phyloP scores from a whole-genome alignment of 1,140 invertebrate species.

The Eurosta solidaginis region DNA sequence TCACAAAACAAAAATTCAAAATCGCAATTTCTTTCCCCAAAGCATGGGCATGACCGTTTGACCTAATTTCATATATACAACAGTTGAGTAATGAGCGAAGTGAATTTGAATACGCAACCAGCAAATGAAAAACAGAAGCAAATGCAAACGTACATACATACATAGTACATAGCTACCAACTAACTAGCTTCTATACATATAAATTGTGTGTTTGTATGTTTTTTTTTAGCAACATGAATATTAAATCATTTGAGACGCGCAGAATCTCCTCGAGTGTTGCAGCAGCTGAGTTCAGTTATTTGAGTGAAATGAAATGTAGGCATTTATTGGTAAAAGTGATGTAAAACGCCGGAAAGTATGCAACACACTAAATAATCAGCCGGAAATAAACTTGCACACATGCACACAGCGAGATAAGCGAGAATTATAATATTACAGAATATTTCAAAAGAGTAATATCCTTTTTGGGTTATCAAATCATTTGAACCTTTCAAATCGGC shows the following conservation, averaged over 20 bases:
- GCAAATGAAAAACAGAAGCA: slow-evolving; percentile 25
- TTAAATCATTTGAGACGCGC: neutral
- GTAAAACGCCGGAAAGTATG: slow-evolving; percentile 12
- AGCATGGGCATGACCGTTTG: slow-evolving; percentile 50
- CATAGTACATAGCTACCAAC: neutral
- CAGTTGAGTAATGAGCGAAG: slow-evolving; percentile 41
- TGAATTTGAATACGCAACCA: slow-evolving; percentile 48
- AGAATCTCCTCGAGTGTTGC: neutral
- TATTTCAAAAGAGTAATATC: neutral
- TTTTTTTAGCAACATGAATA: neutral
- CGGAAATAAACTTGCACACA: neutral
- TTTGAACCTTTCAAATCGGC: too few relatives aligned
- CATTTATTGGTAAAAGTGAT: neutral
- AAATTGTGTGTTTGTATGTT: neutral
- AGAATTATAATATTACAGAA: neutral
- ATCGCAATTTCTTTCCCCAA: slow-evolving; percentile 22
- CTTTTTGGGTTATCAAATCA: too few relatives aligned
- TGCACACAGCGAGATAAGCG: neutral
- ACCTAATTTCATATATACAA: slow-evolving; percentile 47
- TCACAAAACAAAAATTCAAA: neutral
- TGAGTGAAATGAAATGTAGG: neutral
- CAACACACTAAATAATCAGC: neutral
- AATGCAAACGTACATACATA: neutral
- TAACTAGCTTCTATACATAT: neutral
- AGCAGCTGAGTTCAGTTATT: neutral